These are phyloP conservation scores for Cyprinodon tularosa DNA, from an alignment of 2,113 vertebrate species.

Conservation along the genomic window DNA sequence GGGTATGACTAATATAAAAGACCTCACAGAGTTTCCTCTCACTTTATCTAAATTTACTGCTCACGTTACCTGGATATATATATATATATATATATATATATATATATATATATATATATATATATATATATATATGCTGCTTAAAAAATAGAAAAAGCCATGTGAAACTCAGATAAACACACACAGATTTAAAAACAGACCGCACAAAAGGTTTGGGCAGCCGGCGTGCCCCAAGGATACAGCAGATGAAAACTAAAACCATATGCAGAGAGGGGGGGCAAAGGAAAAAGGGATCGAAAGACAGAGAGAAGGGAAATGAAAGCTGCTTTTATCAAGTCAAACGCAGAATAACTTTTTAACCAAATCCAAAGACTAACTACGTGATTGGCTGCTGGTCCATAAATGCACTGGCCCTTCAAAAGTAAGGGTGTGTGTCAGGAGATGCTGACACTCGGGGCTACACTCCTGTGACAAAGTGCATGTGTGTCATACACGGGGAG, in stretches of 20 bases:
- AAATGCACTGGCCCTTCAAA: not conserved
- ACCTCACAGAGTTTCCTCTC: slow-evolving; percentile 64
- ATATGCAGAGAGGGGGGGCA: slow-evolving; percentile 39
- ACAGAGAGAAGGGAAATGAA: slow-evolving; percentile 47
- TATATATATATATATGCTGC: not conserved
- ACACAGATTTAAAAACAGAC: slow-evolving; percentile 51
- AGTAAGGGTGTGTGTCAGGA: slow-evolving; percentile 2
- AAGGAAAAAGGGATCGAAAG: slow-evolving; percentile 40
- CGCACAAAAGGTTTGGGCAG: slow-evolving; percentile 60
- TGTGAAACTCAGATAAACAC: slow-evolving; percentile 31
- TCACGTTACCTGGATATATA: slow-evolving; percentile 16
- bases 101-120: slow-evolving; percentile 23
- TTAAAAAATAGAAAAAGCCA: slow-evolving; percentile 11
- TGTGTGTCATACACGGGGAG: not conserved
- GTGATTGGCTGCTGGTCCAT: slow-evolving; percentile 33
- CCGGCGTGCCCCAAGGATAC: slow-evolving; percentile 61
- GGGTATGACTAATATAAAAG: slow-evolving; percentile 62
- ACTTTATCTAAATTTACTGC: slow-evolving; percentile 21
- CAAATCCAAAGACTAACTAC: slow-evolving; percentile 53
- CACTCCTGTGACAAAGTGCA: slow-evolving; percentile 5
- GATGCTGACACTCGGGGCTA: slow-evolving; percentile 10
- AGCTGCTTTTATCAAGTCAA: slow-evolving; percentile 37
- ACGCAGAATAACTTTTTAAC: slow-evolving; percentile 44
- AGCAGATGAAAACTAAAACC: slow-evolving; percentile 66
- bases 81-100: slow-evolving; percentile 35